Base-by-base conservation (phyloP, 2,888 invertebrate species). In the Oeneis ivallda region DNA sequence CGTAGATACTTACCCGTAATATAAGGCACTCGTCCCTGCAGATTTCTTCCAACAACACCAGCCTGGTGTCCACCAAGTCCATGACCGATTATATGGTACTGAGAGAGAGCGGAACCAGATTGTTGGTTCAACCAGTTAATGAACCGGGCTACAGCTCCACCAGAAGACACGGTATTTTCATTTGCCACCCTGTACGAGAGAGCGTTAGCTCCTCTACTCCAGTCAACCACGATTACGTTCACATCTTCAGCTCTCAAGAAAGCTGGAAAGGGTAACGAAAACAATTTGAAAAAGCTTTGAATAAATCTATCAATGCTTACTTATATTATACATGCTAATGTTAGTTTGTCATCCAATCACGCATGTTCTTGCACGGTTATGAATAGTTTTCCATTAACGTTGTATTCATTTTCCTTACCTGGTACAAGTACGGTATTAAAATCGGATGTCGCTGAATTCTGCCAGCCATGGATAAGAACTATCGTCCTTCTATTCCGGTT, bases 151-250 rank as follows among this genome's bases (percentile, higher is more conserved):
- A 85, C 80, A 2, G 84, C 84, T 52, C 65, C 65, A 0, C 83
- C 87, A 58, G 85, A 83, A 3, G 75, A 65, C 32, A 86, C 73
- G 11, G 88, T 76, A 70, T 85, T 83, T 7, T 67, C 61, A 62
- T 86, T 79, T 39, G 86, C 79, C 15, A 73, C 37, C 63, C 82
- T 74, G 62, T 82, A 78, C 49, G 71, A 72, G 2, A 79, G 61
- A 0, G 81, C 72, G 58, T 72, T 78, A 2, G 86, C 79, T 2
- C 85, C 87, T 3, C 69, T 68, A 58, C 83, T 83, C 89, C 89
- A 89, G 69, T 89, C 89, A 1, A 89, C 81, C 0, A 82, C 82
- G 8, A 89, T 83, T 1, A 89, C 76, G 68, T 89, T 89, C 2
- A 86, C 74, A 43, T 89, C 84, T 74, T 82, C 85, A 10, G 79